These are phyloP conservation scores for Danio tinwini DNA, from an alignment of 2,797 vertebrate genomes.

Conservation along the genomic window DNA sequence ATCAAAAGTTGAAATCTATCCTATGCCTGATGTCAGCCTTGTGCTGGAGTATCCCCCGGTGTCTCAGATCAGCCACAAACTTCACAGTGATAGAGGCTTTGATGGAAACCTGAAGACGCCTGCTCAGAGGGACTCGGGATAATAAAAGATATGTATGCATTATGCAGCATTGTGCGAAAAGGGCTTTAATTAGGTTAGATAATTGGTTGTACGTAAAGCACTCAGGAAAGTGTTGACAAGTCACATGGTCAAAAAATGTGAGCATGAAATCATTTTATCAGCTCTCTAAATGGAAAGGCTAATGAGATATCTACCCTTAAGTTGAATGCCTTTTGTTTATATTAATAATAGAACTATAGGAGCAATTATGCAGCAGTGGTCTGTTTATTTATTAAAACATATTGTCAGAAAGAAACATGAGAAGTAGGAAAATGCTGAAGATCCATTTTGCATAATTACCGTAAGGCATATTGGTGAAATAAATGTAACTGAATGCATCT, in stretches of 20 bases:
- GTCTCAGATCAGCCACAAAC: slow-evolving; percentile 56
- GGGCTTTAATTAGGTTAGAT: slow-evolving; percentile 27
- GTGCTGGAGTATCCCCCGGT: slow-evolving; percentile 64
- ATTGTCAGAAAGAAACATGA: too few species aligned
- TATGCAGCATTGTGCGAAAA: neutral
- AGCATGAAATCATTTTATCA: slow-evolving; percentile 24
- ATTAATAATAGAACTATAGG: neutral
- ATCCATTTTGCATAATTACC: too few species aligned
- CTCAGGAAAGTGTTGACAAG: neutral
- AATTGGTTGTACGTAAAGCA: slow-evolving; percentile 12
- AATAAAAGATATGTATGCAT: slow-evolving; percentile 15
- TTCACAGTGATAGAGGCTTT: neutral
- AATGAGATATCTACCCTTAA: neutral
- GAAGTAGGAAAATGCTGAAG: too few species aligned
- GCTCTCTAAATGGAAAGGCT: neutral
- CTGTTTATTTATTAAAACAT: too few species aligned
- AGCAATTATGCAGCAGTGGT: too few species aligned
- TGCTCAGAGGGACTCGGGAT: slow-evolving; percentile 14
- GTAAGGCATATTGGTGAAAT: too few species aligned
- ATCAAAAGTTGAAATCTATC: slow-evolving; percentile 72
- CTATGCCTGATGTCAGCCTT: slow-evolving; percentile 67
- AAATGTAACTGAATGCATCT: too few species aligned
- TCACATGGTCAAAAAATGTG: slow-evolving; percentile 26
- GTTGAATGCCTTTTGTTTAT: neutral
- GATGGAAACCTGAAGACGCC: neutral